Conservation (phyloP, 1,140 invertebrate genomes). For the Pantala flavescens region DNA sequence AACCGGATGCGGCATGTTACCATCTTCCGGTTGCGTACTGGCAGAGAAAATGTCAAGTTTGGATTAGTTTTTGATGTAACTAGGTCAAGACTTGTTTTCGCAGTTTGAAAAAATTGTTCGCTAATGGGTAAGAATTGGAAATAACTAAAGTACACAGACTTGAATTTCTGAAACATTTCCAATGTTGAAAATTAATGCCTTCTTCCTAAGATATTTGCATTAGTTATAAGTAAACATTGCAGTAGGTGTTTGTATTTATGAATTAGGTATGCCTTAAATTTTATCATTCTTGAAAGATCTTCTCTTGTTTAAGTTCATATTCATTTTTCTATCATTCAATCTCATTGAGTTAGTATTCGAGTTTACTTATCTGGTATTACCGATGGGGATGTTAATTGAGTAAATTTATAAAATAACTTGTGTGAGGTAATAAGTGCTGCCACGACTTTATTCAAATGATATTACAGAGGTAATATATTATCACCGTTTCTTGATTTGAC, state of each 20-base stretch:
- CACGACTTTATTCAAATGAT: too few relatives aligned
- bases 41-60: background rate
- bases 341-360: background rate
- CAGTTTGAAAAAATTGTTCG: background rate
- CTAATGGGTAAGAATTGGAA: background rate
- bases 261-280: background rate
- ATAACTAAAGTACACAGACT: background rate
- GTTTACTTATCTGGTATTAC: background rate
- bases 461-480: too few relatives aligned
- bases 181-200: background rate
- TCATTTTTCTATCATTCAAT: background rate
- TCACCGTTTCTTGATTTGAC: too few relatives aligned
- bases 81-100: background rate
- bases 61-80: background rate
- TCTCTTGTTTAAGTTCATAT: background rate
- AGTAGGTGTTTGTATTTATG: background rate
- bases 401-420: too few relatives aligned
- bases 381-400: background rate
- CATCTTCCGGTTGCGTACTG: background rate
- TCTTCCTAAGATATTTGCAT: background rate
- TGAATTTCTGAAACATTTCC: background rate
- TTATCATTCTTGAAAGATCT: background rate
- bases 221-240: background rate
- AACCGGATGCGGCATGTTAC: background rate
- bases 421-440: too few relatives aligned